Base-by-base conservation (phyloP, 2,888 invertebrate species). In the Phasia obesa region DNA sequence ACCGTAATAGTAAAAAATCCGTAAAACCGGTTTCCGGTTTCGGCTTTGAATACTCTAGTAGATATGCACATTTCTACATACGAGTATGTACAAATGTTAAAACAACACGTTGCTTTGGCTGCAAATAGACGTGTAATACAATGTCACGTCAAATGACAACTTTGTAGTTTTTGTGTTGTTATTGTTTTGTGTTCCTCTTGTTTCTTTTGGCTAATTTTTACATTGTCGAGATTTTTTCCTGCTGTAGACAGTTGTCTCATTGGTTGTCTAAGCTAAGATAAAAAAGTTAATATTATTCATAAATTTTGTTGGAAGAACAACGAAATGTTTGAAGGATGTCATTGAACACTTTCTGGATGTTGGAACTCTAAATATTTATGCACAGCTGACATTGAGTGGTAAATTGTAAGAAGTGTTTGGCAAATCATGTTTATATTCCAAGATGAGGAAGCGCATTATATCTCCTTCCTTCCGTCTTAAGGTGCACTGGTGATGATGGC, bases 71-170 rank as follows among this genome's bases (percentile, higher is more conserved):
- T 31, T 31, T 4, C n/a, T n/a, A 31, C 9, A 31, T 31, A 4
- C 9, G 11, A 2, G 2, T 23, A 2, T 65, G n/a, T 51, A 31
- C 13, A 59, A 7, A 6, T 44, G 23, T 38, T 25, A 35, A 35
- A 25, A n/a, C 13, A 67, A 42, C 60, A 64, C 42, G 44, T 42
- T 51, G 57, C 23, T 53, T 59, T 73, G 65, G 44, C 59, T 79
- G 51, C 60, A 31, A 79, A 73, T 65, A 59, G 71, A 73, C 71
- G 71, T 73, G 62, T 59, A 73, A 79, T 67, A 73, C 42, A 23
- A 65, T 73, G 71, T 79, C 65, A 59, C 59, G 44, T 73, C 65
- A 73, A 60, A 59, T 79, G 73, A 65, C 71, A 73, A 67, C 44
- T 67, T 65, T 67, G 59, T 62, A 53, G 53, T 59, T 59, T 5